Percentiles rank a stretch among this genome's conserved stretches.
phyloP scores from a whole-genome alignment of 2,797 vertebrate species.

The Pseudopleuronectes americanus region DNA sequence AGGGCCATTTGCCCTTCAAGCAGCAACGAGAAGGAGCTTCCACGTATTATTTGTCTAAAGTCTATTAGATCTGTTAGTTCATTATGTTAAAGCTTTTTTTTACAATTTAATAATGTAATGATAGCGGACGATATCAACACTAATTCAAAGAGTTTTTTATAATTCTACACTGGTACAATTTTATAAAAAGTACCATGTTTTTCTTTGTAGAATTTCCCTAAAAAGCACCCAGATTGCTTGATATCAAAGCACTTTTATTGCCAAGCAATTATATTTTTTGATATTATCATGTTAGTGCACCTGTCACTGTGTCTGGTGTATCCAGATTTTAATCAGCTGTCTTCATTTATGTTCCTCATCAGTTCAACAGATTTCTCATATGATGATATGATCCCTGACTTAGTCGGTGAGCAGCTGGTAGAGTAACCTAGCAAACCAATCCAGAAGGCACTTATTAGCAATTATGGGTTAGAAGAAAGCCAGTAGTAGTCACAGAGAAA shows the following conservation, averaged over 20 bases:
- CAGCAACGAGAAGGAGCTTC: background rate
- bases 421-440: slow-evolving; percentile 31
- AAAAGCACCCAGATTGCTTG: too few relatives aligned
- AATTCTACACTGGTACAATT: background rate
- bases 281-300: slow-evolving; percentile 34
- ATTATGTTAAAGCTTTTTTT: slow-evolving; percentile 10
- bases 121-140: slow-evolving; percentile 7
- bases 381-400: slow-evolving; percentile 29
- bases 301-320: slow-evolving; percentile 41
- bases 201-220: too few relatives aligned
- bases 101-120: slow-evolving; percentile 15
- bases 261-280: slow-evolving; percentile 9
- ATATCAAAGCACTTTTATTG: too few relatives aligned
- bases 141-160: slow-evolving; percentile 1
- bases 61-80: slow-evolving; percentile 3
- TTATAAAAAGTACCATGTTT: too few relatives aligned
- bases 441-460: slow-evolving; percentile 5
- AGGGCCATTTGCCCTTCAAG: background rate
- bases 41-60: slow-evolving; percentile 6
- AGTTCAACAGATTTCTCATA: slow-evolving; percentile 40
- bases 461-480: slow-evolving; percentile 22
- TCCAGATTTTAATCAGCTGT: slow-evolving; percentile 39
- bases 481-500: slow-evolving; percentile 42
- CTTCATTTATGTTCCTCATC: slow-evolving; percentile 41
- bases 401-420: slow-evolving; percentile 5